Conservation (phyloP, 2,888 invertebrate species). For the Amphipoea lucens region DNA sequence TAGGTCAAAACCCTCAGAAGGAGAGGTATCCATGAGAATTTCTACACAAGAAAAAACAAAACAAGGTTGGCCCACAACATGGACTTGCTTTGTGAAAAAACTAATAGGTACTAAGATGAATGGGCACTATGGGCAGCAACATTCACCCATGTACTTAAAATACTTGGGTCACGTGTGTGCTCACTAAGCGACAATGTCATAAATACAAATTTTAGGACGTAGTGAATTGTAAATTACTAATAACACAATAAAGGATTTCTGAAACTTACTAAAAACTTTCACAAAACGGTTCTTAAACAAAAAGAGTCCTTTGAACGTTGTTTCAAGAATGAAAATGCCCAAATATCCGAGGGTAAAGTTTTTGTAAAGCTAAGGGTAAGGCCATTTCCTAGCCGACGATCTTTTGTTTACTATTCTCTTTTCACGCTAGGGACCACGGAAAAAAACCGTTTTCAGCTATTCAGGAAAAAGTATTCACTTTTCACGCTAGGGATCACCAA, state of each 20-base stretch:
- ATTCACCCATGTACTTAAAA: not conserved
- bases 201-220: not conserved
- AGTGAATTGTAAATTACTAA: not conserved
- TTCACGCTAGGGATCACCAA: not conserved
- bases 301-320: not conserved
- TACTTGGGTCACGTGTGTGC: not conserved
- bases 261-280: constrained; percentile 9
- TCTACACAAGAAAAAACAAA: not conserved
- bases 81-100: not conserved
- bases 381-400: not conserved
- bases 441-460: not conserved
- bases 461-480: not conserved
- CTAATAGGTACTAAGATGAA: not conserved
- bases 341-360: constrained; percentile 14
- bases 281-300: constrained; percentile 15
- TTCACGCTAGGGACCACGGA: not conserved
- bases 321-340: constrained; percentile 6
- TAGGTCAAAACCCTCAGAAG: not conserved
- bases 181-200: not conserved
- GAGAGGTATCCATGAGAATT: not conserved
- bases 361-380: not conserved
- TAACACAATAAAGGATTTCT: not conserved
- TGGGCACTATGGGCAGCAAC: not conserved
- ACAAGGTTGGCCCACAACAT: not conserved
- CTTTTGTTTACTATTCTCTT: constrained; percentile 14